Evolutionary conservation across 2,797 vertebrate species (phyloP), one percentile per base, ranked within the genome.

Genomic region (Falco novaeseelandiae): DNA sequence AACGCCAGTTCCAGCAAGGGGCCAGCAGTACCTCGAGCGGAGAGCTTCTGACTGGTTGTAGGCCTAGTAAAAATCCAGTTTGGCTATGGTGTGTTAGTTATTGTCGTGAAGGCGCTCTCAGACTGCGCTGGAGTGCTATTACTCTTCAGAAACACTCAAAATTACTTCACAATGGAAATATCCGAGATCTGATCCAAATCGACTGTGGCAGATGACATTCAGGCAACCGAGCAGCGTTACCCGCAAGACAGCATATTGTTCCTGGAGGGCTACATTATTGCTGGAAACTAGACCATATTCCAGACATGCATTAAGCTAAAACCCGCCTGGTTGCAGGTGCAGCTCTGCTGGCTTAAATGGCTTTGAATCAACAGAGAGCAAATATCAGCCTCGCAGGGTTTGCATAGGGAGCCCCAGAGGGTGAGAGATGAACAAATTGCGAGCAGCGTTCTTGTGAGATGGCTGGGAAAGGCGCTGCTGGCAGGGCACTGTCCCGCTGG

Each of bases 301-400:
- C 46, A 89, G 88, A 93, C 90, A 73, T 87, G 93, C 95, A 96
- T 96, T 95, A 96, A 80, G 81, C 90, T 93, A 87, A 92, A 95
- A 83, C n/a, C 7, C 1, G 52, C 51, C 51, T 76, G 82, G 69
- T 58, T 67, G 49, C 82, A 95, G 95, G 76, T 82, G 83, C 79
- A 29, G 36, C 80, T 92, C 90, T 67, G 42, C 51, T 84, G 73
- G 44, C 67, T 90, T 94, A 76, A 97, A 94, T 95, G 87, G 54
- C 55, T 90, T 92, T 91, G 52, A 87, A 80, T 81, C 42, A 48
- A 79, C 44, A 73, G 23, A 87, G 25, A 59, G 46, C 42, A 30
- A 89, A 30, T 74, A 79, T 2, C 90, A 62, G 65, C 89, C 83
- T 89, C 78, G 26, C 44, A 51, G 82, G 54, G 9, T 51, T 58